These are phyloP conservation scores for Nettapus auritus DNA, from an alignment of 2,113 vertebrate genomes.

Conservation along the genomic window DNA sequence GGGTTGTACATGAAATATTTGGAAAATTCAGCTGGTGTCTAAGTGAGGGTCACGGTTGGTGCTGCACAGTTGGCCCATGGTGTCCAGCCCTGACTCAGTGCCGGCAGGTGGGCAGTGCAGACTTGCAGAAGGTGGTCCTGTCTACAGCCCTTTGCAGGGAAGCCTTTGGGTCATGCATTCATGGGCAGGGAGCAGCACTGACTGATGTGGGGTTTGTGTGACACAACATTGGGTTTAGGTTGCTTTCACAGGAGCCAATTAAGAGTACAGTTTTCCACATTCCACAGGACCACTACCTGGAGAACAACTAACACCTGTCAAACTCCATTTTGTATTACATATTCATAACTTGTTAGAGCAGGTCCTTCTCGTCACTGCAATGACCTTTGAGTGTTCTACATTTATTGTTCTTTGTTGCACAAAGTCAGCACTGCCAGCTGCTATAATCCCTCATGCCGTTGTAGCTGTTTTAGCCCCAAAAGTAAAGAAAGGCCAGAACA, in stretches of 20 bases:
- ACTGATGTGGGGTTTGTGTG: not conserved
- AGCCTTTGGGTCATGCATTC: not conserved
- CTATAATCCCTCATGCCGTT: not conserved
- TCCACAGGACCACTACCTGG: not conserved
- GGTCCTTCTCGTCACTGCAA: constrained; percentile 8
- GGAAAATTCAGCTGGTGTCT: not conserved
- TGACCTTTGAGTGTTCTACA: constrained; percentile 42
- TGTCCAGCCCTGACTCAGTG: not conserved
- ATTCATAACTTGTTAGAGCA: constrained; percentile 55
- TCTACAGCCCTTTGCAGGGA: accelerated
- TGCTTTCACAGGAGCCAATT: not conserved
- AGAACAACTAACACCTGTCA: constrained; percentile 35
- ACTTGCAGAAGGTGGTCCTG: not conserved
- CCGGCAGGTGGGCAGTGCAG: not conserved
- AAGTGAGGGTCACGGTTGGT: not conserved
- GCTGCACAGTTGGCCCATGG: not conserved
- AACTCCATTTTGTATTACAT: constrained; percentile 49
- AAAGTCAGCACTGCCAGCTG: not conserved
- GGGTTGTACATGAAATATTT: not conserved
- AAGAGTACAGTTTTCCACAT: not conserved
- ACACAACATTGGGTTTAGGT: not conserved
- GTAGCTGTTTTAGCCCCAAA: not conserved
- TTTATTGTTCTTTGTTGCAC: constrained; percentile 3
- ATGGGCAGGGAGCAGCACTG: not conserved
- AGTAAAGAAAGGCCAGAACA: not conserved